phyloP scores from a whole-genome alignment of 2,113 vertebrate species.

The Mixornis gularis region DNA sequence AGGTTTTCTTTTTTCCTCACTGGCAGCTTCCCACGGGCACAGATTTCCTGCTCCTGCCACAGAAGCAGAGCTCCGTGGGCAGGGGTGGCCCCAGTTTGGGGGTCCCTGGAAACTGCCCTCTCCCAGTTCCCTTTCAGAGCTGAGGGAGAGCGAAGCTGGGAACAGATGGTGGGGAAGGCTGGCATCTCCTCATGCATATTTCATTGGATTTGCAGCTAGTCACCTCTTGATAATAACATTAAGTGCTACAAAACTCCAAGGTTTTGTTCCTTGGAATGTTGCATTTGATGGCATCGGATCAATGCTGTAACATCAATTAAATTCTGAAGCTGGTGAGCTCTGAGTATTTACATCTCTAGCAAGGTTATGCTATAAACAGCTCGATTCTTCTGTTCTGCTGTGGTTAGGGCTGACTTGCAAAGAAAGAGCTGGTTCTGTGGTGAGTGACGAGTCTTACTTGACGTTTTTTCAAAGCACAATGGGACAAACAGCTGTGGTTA shows the following conservation, averaged over 20 bases:
- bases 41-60: constrained; percentile 22
- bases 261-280: background rate
- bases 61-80: background rate
- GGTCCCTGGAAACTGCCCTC: constrained; percentile 23
- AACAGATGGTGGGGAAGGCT: constrained; percentile 42
- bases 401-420: background rate
- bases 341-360: constrained; percentile 16
- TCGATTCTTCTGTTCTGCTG: background rate
- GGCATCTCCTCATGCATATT: constrained; percentile 40
- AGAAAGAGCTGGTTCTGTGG: background rate
- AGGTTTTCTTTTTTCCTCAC: background rate
- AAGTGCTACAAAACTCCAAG: constrained; percentile 28
- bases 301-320: background rate
- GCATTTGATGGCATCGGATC: background rate
- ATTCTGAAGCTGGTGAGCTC: background rate
- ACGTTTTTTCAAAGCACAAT: background rate
- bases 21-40: constrained; percentile 10
- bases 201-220: constrained; percentile 27
- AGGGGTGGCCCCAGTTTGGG: background rate
- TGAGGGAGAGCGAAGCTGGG: background rate
- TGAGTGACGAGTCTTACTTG: background rate
- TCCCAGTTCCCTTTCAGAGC: background rate
- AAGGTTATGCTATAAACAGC: background rate
- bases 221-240: constrained; percentile 1
- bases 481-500: constrained; percentile 6